These are phyloP conservation scores for Diabrotica undecimpunctata DNA, from an alignment of 1,140 invertebrate species.

Conservation along the genomic window DNA sequence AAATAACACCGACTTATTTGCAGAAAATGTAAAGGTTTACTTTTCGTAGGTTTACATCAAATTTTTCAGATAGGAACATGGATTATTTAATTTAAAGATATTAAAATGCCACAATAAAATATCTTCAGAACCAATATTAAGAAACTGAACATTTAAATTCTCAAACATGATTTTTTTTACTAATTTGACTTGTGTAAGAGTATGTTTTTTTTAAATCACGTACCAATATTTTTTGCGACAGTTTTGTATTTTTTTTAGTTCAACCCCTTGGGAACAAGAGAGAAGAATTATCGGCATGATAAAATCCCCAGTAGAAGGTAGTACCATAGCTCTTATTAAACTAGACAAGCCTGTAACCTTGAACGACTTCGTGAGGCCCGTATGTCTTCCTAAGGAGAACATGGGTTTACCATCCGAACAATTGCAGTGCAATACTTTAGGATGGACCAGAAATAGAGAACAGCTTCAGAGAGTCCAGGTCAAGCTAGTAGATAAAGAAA, in stretches of 20 bases:
- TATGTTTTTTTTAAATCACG: too few relatives aligned
- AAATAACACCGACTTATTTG: too few relatives aligned
- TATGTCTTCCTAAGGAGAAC: slow-evolving; percentile 65
- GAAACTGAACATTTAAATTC: too few relatives aligned
- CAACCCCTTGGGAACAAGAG: slow-evolving; percentile 84
- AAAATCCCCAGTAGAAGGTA: slow-evolving; percentile 84
- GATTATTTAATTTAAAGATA: too few relatives aligned
- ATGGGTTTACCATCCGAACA: slow-evolving; percentile 20
- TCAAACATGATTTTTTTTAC: too few relatives aligned
- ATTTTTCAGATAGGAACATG: too few relatives aligned
- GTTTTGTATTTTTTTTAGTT: slow-evolving; percentile 46
- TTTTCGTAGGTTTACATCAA: too few relatives aligned
- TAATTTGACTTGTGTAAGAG: too few relatives aligned
- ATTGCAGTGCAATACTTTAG: slow-evolving; percentile 70
- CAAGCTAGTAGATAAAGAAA: slow-evolving; percentile 68
- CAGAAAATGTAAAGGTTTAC: too few relatives aligned
- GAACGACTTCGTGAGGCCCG: slow-evolving; percentile 78
- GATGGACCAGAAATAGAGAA: slow-evolving; percentile 78
- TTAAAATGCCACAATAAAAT: too few relatives aligned
- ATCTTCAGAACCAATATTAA: too few relatives aligned
- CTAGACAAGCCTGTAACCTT: slow-evolving; percentile 70
- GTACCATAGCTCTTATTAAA: slow-evolving; percentile 75
- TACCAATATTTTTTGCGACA: too few relatives aligned
- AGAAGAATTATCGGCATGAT: slow-evolving; percentile 81
- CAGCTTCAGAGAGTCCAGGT: slow-evolving; percentile 74